Evolutionary conservation across 2,797 vertebrate species (phyloP).

Genomic region (Chrosomus eos): DNA sequence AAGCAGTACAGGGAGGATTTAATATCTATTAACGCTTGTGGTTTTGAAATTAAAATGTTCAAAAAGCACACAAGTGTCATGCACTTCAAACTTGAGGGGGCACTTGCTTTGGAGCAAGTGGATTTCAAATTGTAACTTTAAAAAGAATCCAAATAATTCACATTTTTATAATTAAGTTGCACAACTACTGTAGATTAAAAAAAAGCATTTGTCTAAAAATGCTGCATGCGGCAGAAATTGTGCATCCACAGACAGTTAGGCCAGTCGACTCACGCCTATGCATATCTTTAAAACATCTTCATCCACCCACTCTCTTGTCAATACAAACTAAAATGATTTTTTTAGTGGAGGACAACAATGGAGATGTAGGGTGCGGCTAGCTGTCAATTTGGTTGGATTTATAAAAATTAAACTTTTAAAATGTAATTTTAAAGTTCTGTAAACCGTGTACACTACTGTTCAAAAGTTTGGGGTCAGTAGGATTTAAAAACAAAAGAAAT

Average conservation of each 20-base stretch:
- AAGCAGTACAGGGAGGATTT: neutral
- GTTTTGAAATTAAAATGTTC: slow-evolving; percentile 8
- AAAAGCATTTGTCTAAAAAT: neutral
- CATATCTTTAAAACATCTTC: neutral
- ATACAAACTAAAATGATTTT: neutral
- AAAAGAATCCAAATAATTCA: neutral
- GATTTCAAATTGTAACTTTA: neutral
- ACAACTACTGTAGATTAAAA: neutral
- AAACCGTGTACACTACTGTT: neutral
- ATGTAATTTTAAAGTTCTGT: neutral
- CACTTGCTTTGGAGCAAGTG: neutral
- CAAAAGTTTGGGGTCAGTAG: neutral
- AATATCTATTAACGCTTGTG: neutral
- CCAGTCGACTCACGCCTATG: neutral
- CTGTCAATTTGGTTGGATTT: neutral
- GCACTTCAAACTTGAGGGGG: neutral
- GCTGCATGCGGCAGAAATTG: neutral
- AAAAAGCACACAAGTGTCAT: neutral
- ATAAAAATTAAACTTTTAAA: neutral
- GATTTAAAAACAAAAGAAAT: neutral
- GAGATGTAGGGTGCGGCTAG: neutral
- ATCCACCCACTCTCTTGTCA: neutral
- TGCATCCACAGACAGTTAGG: neutral
- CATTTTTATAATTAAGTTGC: neutral
- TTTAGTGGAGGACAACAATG: neutral